These are phyloP conservation scores for Mormyrus lacerda DNA, from an alignment of 2,113 vertebrate genomes.

Conservation along the genomic window DNA sequence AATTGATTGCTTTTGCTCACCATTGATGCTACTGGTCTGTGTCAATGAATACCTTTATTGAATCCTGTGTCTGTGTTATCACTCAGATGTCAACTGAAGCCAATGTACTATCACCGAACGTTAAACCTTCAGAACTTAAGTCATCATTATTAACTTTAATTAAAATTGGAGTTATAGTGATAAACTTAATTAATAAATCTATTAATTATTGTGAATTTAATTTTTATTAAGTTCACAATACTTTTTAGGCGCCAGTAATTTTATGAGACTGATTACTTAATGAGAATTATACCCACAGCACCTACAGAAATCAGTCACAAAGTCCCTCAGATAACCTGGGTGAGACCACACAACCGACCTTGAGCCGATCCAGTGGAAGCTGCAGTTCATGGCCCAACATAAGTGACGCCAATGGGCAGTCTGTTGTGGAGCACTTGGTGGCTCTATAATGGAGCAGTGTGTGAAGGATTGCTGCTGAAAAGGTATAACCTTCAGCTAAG, in stretches of 20 bases:
- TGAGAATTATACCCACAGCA: background rate
- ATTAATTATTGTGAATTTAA: background rate
- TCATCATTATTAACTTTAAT: background rate
- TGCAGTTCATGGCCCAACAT: background rate
- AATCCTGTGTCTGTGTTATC: background rate
- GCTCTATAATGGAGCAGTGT: conserved; percentile 11
- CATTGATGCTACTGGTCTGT: background rate
- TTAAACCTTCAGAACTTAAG: background rate
- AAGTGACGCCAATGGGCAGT: background rate
- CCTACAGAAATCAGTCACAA: background rate
- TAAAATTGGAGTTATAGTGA: background rate
- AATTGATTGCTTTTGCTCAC: background rate
- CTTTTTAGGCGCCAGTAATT: background rate
- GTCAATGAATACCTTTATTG: background rate
- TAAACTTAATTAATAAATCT: background rate
- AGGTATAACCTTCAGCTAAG: background rate
- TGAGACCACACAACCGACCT: background rate
- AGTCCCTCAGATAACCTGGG: background rate
- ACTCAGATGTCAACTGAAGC: background rate
- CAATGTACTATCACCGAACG: background rate
- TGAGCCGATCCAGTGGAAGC: background rate
- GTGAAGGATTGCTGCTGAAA: background rate
- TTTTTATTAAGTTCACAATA: background rate
- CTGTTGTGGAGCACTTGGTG: background rate
- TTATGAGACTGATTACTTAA: background rate